Evolutionary conservation across 2,888 invertebrate species (phyloP).

Genomic region (Agriotes lineatus): DNA sequence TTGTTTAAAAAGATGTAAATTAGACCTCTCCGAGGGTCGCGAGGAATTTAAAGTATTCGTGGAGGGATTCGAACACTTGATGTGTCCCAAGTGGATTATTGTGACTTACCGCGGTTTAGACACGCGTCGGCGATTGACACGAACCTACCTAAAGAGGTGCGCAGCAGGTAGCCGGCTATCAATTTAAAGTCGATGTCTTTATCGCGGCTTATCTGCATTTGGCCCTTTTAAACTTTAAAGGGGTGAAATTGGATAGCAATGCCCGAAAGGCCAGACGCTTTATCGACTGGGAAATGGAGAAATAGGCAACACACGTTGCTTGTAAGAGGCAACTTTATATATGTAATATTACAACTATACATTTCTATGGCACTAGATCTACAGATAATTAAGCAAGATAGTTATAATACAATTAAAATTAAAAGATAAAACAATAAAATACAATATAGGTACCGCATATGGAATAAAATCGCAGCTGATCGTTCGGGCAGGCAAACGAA

Average conservation of each 20-base stretch:
- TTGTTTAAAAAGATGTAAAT: conserved; percentile 53
- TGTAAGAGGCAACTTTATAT: too few relatives aligned
- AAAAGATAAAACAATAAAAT: too few relatives aligned
- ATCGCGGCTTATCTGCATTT: conserved; percentile 27
- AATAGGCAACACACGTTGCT: too few relatives aligned
- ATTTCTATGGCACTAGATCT: too few relatives aligned
- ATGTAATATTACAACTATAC: too few relatives aligned
- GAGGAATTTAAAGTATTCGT: conserved; percentile 54
- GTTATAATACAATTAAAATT: too few relatives aligned
- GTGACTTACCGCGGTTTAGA: conserved; percentile 52
- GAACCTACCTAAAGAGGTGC: conserved; percentile 35
- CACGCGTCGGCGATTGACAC: conserved; percentile 48
- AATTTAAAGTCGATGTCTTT: conserved; percentile 50
- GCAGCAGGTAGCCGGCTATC: conserved; percentile 45
- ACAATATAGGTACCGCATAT: too few relatives aligned
- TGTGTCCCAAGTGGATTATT: conserved; percentile 53
- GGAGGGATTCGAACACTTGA: conserved; percentile 50
- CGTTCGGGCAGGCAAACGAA: too few relatives aligned
- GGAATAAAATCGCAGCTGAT: too few relatives aligned
- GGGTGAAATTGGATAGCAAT: background rate
- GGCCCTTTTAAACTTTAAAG: conserved; percentile 1
- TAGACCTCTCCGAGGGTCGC: conserved; percentile 48
- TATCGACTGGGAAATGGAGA: too few relatives aligned
- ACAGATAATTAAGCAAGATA: too few relatives aligned
- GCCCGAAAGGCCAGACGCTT: too few relatives aligned